These are phyloP conservation scores for Barypeithes pellucidus DNA, from an alignment of 2,888 invertebrate species.

Conservation along the genomic window DNA sequence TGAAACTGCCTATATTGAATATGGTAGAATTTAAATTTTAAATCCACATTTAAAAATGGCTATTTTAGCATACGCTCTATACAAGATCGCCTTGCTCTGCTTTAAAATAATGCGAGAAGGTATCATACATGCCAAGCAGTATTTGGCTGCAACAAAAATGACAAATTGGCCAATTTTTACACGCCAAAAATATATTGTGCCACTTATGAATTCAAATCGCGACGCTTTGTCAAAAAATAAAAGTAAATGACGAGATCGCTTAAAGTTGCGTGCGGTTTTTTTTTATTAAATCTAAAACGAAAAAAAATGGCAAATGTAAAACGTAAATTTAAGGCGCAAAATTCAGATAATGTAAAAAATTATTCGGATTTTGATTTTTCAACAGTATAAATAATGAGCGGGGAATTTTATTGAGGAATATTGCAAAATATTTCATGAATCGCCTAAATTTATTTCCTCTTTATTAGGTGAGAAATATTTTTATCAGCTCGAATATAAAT, in stretches of 20 bases:
- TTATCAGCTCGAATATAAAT: too few species aligned
- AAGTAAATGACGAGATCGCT: constrained; percentile 30
- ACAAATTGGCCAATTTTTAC: constrained; percentile 20
- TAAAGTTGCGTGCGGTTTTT: constrained; percentile 22
- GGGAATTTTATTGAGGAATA: not conserved
- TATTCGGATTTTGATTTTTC: not conserved
- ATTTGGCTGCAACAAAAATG: constrained; percentile 8
- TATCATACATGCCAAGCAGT: constrained; percentile 7
- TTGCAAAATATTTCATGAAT: not conserved
- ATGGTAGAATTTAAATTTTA: too few species aligned
- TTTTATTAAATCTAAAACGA: constrained; percentile 23
- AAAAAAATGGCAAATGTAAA: constrained; percentile 18
- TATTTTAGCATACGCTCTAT: not conserved
- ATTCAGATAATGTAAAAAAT: not conserved
- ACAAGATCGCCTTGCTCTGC: not conserved
- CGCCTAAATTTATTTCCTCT: not conserved
- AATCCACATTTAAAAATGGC: too few species aligned
- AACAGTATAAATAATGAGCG: not conserved
- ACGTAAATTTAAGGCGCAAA: constrained; percentile 2
- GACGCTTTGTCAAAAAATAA: constrained; percentile 34
- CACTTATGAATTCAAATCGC: constrained; percentile 33
- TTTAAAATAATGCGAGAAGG: not conserved
- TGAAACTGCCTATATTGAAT: too few species aligned
- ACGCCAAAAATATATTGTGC: constrained; percentile 25
- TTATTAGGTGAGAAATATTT: not conserved